Evolutionary conservation across 1,140 invertebrate genomes (phyloP).

Genomic region (Ooceraea biroi): DNA sequence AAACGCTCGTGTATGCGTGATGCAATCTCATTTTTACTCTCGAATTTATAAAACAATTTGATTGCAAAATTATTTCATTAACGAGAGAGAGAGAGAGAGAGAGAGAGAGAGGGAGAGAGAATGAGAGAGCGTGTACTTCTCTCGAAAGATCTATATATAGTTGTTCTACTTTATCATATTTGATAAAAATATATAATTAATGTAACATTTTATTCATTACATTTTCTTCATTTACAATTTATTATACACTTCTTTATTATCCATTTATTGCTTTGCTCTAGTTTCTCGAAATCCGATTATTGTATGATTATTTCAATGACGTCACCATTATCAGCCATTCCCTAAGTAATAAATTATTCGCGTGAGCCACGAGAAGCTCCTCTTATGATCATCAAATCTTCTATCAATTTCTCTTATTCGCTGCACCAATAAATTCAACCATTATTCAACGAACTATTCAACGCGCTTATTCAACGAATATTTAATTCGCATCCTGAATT

Average conservation of each 20-base stretch:
- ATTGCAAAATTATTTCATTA: slow-evolving; percentile 1
- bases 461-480: neutral
- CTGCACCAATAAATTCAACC: neutral
- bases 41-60: no score
- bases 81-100: no score
- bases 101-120: no score
- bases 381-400: neutral
- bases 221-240: neutral
- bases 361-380: neutral
- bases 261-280: neutral
- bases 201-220: no score
- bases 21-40: no score
- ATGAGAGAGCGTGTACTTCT: no score
- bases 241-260: no score
- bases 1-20: neutral
- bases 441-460: neutral
- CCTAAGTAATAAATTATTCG: neutral
- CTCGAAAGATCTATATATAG: no score
- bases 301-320: neutral
- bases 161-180: no score
- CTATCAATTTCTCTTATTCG: neutral
- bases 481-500: neutral
- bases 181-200: no score
- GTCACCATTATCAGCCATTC: neutral
- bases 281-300: neutral